Conservation (phyloP, 35 echinoderm and acorn worm genomes). For the Stichopus chloronotus region DNA sequence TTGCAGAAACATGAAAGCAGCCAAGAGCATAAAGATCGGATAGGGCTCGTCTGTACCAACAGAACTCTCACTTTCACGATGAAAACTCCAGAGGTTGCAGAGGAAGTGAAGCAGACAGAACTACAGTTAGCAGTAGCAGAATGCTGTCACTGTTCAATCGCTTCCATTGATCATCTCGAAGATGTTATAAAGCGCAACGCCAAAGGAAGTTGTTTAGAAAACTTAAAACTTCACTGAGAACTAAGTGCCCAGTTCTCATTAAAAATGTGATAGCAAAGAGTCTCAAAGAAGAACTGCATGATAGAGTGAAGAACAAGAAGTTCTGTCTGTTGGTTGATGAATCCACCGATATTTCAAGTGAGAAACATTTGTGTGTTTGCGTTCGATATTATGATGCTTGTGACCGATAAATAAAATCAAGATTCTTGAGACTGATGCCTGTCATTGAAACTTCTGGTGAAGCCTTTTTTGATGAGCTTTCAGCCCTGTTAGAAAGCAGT, state of each 20-base stretch:
- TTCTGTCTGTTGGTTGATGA: neutral
- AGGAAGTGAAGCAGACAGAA: neutral
- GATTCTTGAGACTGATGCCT: neutral
- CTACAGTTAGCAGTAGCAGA: neutral
- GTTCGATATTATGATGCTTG: neutral
- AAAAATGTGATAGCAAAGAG: neutral
- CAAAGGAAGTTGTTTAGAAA: neutral
- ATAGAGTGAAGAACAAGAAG: conserved; percentile 1
- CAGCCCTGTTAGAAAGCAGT: neutral
- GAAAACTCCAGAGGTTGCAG: neutral
- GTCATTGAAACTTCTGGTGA: neutral
- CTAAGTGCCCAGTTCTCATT: neutral
- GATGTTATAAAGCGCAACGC: neutral
- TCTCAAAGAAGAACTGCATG: neutral
- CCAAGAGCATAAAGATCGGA: neutral
- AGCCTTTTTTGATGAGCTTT: neutral
- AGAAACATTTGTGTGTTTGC: conserved; percentile 19
- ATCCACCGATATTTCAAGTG: conserved; percentile 4
- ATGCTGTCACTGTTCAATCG: neutral
- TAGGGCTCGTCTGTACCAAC: neutral
- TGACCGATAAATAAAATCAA: neutral
- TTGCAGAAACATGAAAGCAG: conserved; percentile 1
- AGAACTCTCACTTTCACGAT: neutral
- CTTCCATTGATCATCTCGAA: conserved; percentile 11
- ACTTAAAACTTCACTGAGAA: neutral